Percentiles rank a stretch among this genome's conserved stretches.
Evolutionary conservation across 2,888 invertebrate genomes (phyloP).

Genomic region (Entomobrya multifasciata): DNA sequence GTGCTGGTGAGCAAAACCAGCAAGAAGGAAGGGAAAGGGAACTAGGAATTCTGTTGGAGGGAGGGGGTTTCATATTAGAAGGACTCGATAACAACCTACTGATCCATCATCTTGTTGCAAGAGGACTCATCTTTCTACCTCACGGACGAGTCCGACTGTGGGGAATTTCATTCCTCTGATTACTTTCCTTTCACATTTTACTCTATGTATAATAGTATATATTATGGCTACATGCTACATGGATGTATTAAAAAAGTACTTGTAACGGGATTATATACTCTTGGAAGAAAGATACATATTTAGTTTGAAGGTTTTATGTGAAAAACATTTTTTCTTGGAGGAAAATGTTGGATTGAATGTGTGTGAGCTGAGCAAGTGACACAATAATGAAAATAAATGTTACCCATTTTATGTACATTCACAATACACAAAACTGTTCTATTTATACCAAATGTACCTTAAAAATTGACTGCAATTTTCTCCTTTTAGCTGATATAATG

Average conservation of each 20-base stretch:
- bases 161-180: constrained; percentile 64
- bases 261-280: no score
- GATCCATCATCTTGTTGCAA: constrained; percentile 55
- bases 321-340: no score
- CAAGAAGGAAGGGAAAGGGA: constrained; percentile 24
- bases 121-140: constrained; percentile 63
- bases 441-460: no score
- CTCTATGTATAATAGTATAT: not conserved
- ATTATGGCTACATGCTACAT: no score
- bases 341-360: no score
- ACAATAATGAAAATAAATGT: not conserved
- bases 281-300: no score
- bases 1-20: not conserved
- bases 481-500: no score
- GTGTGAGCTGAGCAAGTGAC: no score
- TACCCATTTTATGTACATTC: not conserved
- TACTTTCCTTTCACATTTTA: constrained; percentile 5
- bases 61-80: constrained; percentile 44
- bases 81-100: constrained; percentile 50
- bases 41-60: constrained; percentile 32
- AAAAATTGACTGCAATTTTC: no score
- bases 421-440: no score
- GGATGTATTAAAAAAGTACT: no score
- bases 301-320: no score
- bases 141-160: constrained; percentile 69